Evolutionary conservation across 2,797 vertebrate species (phyloP), one percentile per base, ranked within the genome.

Genomic region (Podarcis siculus): DNA sequence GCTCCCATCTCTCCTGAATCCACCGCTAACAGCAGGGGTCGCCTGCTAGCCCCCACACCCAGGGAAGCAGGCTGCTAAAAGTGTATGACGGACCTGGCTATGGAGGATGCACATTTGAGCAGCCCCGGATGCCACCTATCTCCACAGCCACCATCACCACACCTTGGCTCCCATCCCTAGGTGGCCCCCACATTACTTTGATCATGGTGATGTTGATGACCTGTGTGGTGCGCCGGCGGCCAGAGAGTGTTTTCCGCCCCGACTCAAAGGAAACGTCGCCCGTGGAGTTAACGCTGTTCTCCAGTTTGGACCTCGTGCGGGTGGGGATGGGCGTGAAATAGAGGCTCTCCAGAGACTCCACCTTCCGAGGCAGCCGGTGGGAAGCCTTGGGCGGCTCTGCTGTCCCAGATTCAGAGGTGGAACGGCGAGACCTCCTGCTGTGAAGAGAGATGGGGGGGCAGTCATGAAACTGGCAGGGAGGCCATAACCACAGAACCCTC

Each of bases 171-270:
- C 27, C 71, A 8, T n/a, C 89, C 2, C 27, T 42, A 0, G 32
- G 42, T 37, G 0, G 66, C 12, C 64, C 25, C 2, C 25, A 55
- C 90, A 92, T 94, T 96, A 99, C 98, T 97, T 99, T 98, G 8
- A 96, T 98, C 98, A 99, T 94, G 69, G 98, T 98, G 96, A 99
- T 99, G 96, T 98, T 97, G 96, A 99, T 98, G 94, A 98, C 97
- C 90, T 98, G 98, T 0, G 98, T 99, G 83, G 98, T 99, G 73
- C 98, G 96, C 66, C 97, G 97, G 15, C 98, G 97, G 0, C 98
- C 98, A 0, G 97, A 96, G 23, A 97, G 97, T 0, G 97, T 97
- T 91, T 95, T 98, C 82, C 90, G 92, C 9, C 96, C 90, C 0
- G 98, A 98, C 42, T 98, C 96, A 0, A 97, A 89, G 0, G 94